Percentiles rank a stretch among this genome's conserved stretches.
phyloP scores from a whole-genome alignment of 1,140 invertebrate genomes.

The Orchesella cincta region DNA sequence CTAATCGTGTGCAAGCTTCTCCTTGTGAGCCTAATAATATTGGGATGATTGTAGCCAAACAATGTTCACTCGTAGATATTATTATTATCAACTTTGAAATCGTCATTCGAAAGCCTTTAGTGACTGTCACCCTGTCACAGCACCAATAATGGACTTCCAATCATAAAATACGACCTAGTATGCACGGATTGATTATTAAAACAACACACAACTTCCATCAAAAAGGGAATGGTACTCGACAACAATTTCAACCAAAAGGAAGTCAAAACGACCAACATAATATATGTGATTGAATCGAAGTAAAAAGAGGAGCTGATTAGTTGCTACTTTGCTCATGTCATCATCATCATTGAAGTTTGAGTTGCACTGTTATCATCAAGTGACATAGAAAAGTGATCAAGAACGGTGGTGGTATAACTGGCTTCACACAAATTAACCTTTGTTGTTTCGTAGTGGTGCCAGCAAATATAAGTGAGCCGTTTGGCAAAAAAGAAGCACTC shows the following conservation, averaged over 20 bases:
- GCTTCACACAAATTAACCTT: neutral
- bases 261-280: no score
- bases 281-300: no score
- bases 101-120: neutral
- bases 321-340: neutral
- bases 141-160: neutral
- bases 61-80: no score
- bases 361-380: neutral
- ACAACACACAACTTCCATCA: neutral
- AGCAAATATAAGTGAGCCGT: neutral
- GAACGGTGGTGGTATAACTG: neutral
- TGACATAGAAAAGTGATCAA: neutral
- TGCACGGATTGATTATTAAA: neutral
- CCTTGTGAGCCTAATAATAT: no score
- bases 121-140: neutral
- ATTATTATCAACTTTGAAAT: no score
- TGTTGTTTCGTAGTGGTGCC: neutral
- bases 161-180: neutral
- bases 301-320: no score
- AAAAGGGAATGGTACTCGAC: no score
- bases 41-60: no score
- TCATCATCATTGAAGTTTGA: neutral
- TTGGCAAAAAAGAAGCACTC: neutral
- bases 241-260: no score
- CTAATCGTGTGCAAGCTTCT: no score